phyloP scores from a whole-genome alignment of 1,140 invertebrate species.

The Argopecten irradians region DNA sequence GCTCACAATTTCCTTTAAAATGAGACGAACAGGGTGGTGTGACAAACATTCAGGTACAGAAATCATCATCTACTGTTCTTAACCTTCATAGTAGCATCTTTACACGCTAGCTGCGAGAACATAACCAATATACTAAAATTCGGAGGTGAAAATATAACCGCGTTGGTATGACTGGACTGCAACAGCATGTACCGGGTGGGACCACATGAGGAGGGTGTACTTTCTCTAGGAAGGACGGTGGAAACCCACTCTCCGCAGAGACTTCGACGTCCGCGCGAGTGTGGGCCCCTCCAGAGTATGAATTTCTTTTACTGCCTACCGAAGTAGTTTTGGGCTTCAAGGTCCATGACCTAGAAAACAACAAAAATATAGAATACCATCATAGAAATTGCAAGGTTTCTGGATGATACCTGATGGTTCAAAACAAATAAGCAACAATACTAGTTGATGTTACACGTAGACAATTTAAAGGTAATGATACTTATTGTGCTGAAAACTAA shows the following conservation, averaged over 20 bases:
- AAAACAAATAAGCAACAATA: slow-evolving; percentile 98
- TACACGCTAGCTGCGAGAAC: slow-evolving; percentile 88
- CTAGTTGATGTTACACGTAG: slow-evolving; percentile 96
- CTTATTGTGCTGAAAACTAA: slow-evolving; percentile 89
- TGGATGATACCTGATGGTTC: no score
- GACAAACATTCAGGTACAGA: no score
- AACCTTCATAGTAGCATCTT: slow-evolving; percentile 97
- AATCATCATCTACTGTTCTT: not conserved
- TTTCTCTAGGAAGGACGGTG: slow-evolving; percentile 96
- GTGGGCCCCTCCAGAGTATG: slow-evolving; percentile 89
- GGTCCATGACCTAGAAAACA: slow-evolving; percentile 91
- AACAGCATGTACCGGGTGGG: slow-evolving; percentile 96
- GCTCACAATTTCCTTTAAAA: no score
- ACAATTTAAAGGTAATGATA: slow-evolving; percentile 97
- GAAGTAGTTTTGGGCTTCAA: slow-evolving; percentile 97
- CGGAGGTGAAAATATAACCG: slow-evolving; percentile 91
- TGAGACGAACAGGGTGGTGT: no score
- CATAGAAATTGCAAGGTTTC: no score
- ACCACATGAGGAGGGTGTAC: slow-evolving; percentile 92
- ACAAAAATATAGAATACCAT: not conserved
- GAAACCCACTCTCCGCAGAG: slow-evolving; percentile 99
- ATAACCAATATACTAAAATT: slow-evolving; percentile 93
- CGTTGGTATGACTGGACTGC: slow-evolving; percentile 93
- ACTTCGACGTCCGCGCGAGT: slow-evolving; percentile 94
- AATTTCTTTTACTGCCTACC: slow-evolving; percentile 96